Percentiles rank a stretch among this genome's conserved stretches.
phyloP scores from a whole-genome alignment of 2,797 vertebrate species.

The Furcifer pardalis region DNA sequence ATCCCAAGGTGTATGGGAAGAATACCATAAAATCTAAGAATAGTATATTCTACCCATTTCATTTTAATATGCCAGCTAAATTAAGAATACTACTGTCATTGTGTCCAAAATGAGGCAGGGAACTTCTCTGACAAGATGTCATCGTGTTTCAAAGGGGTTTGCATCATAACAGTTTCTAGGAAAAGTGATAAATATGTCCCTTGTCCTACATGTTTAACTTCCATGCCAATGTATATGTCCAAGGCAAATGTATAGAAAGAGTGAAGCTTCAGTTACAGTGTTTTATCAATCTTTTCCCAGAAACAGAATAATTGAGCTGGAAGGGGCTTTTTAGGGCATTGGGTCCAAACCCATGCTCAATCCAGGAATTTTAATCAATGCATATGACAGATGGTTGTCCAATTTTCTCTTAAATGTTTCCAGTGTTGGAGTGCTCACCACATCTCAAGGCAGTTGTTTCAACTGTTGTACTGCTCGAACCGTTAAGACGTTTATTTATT shows the following conservation, averaged over 20 bases:
- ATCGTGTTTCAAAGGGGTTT: background rate
- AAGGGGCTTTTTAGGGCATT: too few species aligned
- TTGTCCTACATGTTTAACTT: too few species aligned
- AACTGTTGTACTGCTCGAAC: too few species aligned
- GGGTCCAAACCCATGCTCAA: too few species aligned
- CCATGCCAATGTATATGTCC: background rate
- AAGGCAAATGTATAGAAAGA: background rate
- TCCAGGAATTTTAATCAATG: too few species aligned
- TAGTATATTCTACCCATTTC: background rate
- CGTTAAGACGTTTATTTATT: too few species aligned
- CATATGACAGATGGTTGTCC: too few species aligned
- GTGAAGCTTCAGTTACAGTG: background rate
- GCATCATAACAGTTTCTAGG: background rate
- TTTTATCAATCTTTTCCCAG: background rate
- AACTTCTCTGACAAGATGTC: background rate
- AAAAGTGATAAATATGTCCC: background rate
- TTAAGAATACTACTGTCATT: background rate
- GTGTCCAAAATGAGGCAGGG: background rate
- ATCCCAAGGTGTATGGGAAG: background rate
- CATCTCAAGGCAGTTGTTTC: too few species aligned
- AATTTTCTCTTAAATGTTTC: too few species aligned
- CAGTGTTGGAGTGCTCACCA: too few species aligned
- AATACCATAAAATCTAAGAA: background rate
- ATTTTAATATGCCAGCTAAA: background rate
- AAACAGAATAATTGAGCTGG: too few species aligned